Evolutionary conservation across 2,888 invertebrate genomes (phyloP), one percentile per base, ranked within the genome.

Genomic region (Drosophila merina): DNA sequence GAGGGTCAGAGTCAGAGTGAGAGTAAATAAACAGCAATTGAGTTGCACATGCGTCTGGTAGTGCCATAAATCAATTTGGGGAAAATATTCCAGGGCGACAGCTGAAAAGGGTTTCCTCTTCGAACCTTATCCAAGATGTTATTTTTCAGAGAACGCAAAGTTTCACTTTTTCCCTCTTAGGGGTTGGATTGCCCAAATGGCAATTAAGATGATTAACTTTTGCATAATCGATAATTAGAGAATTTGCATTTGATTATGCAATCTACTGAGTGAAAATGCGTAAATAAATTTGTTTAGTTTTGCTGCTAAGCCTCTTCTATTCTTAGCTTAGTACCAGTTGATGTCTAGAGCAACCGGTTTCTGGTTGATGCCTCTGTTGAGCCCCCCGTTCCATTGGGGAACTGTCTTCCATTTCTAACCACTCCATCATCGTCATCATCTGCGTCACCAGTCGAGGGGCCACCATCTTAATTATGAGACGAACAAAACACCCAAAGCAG

Each of bases 101-200:
- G 79, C 79, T 90, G 88, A 90, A 89, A 89, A 88, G 88, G 89
- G 90, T 90, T 87, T 63, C 59, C 69, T 55, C 57, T 49, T 26
- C 48, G 51, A 68, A 57, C 67, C 50, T 66, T 38, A 36, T 42
- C 31, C 25, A 56, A 67, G 67, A 70, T 70, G 62, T 38, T 52
- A 58, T 71, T 36, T 20, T 12, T 6, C 20, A 20, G 48, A 42
- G 62, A 42, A 44, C 42, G 44, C 28, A 12, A 9, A 6, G 49
- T 42, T 42, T 30, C 66, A 64, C 36, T 63, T 28, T 44, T 44
- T 63, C 54, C 54, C 47, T 45, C 47, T 28, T 49, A 44, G 31
- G 14, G 31, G 42, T 9, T 38, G 45, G 36, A 67, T 20, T 20
- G 20, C 20, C 20, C 20, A 20, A 20, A 20, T 20, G 20, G 20